These are phyloP conservation scores for Cremastinae sp. DNA, from an alignment of 2,888 invertebrate genomes.

Conservation along the genomic window DNA sequence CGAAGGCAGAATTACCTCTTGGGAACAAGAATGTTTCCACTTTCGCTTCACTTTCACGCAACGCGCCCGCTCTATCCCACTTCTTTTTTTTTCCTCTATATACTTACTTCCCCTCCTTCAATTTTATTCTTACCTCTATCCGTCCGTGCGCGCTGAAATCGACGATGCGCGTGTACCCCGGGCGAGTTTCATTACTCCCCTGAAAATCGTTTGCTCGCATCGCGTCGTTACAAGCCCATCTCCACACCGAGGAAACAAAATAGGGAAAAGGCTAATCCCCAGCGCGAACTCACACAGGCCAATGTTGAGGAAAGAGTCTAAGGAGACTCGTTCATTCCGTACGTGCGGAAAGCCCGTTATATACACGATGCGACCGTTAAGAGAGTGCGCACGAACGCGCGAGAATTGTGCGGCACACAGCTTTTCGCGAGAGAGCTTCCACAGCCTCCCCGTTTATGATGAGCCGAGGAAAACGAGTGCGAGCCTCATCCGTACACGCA, in stretches of 20 bases:
- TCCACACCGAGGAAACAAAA: slow-evolving; percentile 32
- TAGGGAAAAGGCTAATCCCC: slow-evolving; percentile 4
- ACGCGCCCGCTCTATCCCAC: slow-evolving; percentile 9
- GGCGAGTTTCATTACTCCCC: slow-evolving; percentile 20
- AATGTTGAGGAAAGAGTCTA: neutral
- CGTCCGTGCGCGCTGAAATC: slow-evolving; percentile 8
- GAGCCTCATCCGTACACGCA: neutral
- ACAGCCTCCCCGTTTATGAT: slow-evolving; percentile 46
- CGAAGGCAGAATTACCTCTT: slow-evolving; percentile 52
- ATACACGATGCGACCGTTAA: slow-evolving; percentile 44
- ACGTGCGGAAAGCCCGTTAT: slow-evolving; percentile 37
- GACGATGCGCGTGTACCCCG: slow-evolving; percentile 38
- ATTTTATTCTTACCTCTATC: neutral
- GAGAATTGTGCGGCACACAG: slow-evolving; percentile 47
- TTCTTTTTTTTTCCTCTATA: slow-evolving; percentile 15
- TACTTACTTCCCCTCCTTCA: neutral
- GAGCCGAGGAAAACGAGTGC: slow-evolving; percentile 28
- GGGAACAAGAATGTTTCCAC: slow-evolving; percentile 54
- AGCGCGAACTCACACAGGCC: slow-evolving; percentile 2
- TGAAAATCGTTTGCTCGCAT: slow-evolving; percentile 34
- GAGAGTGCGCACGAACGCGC: slow-evolving; percentile 22
- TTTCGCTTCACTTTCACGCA: slow-evolving; percentile 25
- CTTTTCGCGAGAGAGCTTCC: slow-evolving; percentile 35
- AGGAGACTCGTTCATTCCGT: slow-evolving; percentile 33
- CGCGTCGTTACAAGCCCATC: slow-evolving; percentile 44